Percentiles rank a stretch among this genome's conserved stretches.
Evolutionary conservation across 2,113 vertebrate species (phyloP).

Genomic region (Eleginops maclovinus): DNA sequence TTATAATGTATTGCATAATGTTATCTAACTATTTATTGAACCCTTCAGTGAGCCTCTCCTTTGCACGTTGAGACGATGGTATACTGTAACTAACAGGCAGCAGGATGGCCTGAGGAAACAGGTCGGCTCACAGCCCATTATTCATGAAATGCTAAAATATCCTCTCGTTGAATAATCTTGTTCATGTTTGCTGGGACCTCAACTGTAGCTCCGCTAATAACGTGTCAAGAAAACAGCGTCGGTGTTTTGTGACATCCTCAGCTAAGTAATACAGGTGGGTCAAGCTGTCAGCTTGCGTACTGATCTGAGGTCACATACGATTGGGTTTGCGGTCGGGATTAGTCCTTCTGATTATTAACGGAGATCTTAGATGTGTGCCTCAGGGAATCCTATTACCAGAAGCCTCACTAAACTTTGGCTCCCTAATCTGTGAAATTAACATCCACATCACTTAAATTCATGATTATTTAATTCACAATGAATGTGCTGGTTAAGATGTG

Average conservation of each 20-base stretch:
- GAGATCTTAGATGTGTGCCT: conserved; percentile 20
- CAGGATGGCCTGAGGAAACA: conserved; percentile 69
- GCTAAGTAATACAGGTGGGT: conserved; percentile 48
- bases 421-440: conserved; percentile 51
- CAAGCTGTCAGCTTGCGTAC: conserved; percentile 31
- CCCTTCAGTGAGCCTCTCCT: conserved; percentile 1
- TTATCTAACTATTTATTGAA: conserved; percentile 5
- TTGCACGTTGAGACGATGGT: conserved; percentile 43
- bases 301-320: conserved; percentile 22
- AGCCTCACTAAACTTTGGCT: conserved; percentile 32
- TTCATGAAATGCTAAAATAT: conserved; percentile 61
- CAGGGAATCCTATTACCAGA: conserved; percentile 17
- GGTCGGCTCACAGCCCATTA: conserved; percentile 67
- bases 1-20: background rate
- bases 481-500: background rate
- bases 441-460: conserved; percentile 30
- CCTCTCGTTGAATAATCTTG: conserved; percentile 56
- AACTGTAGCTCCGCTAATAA: conserved; percentile 36
- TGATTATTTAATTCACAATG: background rate
- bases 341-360: conserved; percentile 43
- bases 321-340: conserved; percentile 36
- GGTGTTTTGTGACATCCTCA: conserved; percentile 25
- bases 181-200: conserved; percentile 45
- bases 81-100: conserved; percentile 64
- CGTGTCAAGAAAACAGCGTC: conserved; percentile 47